Percentiles rank a stretch among this genome's conserved stretches.
These are phyloP conservation scores for Taxidea taxus DNA, from an alignment of 2,113 vertebrate genomes.

Conservation along the genomic window DNA sequence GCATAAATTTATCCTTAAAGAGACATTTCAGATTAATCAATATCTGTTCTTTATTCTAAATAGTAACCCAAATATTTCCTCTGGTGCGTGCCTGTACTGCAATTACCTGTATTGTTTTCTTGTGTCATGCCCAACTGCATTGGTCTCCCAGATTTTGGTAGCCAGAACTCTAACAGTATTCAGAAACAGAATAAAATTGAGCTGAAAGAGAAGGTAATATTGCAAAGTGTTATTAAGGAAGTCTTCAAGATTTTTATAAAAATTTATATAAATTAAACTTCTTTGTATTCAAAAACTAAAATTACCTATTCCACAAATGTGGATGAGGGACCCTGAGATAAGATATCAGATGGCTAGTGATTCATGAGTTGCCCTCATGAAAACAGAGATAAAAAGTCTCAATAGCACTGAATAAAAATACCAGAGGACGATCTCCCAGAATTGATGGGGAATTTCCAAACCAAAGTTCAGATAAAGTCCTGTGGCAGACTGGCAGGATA, in stretches of 20 bases:
- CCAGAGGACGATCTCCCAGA: background rate
- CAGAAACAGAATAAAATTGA: conserved; percentile 93
- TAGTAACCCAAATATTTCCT: background rate
- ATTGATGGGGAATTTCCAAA: background rate
- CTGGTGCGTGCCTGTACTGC: background rate
- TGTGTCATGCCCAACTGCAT: conserved; percentile 89
- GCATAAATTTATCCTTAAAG: background rate
- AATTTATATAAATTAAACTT: conserved; percentile 16
- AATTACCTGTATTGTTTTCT: conserved; percentile 92
- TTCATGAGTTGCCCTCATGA: background rate
- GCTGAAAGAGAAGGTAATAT: conserved; percentile 81
- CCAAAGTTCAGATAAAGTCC: background rate
- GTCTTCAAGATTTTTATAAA: background rate
- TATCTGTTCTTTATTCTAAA: conserved; percentile 1
- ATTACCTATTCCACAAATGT: background rate
- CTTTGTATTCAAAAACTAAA: conserved; percentile 6
- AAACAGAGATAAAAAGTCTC: background rate
- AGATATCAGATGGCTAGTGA: background rate
- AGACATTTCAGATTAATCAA: background rate
- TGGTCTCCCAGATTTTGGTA: conserved; percentile 93
- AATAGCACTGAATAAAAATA: background rate
- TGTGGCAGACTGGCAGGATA: background rate
- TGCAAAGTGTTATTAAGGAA: conserved; percentile 28
- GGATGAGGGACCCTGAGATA: background rate
- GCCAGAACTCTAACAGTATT: conserved; percentile 93